Conservation (phyloP, 1,140 invertebrate genomes). For the Trichogramma pretiosum region DNA sequence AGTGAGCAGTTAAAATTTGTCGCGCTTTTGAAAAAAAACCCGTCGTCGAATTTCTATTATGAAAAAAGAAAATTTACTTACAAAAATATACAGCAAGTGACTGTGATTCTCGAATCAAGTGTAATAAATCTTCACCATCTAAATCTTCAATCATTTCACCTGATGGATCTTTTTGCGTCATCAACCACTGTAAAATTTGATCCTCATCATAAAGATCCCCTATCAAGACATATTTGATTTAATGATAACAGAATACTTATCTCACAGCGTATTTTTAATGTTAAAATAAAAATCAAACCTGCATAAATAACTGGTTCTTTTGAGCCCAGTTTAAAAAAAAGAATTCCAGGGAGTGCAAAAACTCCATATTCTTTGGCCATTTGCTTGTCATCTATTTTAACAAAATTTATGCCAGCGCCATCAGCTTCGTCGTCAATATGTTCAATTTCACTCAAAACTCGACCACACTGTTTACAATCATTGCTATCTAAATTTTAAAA, state of each 20-base stretch:
- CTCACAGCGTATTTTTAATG: neutral
- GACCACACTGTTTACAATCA: slow-evolving; percentile 87
- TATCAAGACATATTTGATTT: too few species aligned
- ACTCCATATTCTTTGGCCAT: slow-evolving; percentile 81
- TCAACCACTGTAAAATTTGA: slow-evolving; percentile 78
- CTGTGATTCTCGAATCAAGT: slow-evolving; percentile 71
- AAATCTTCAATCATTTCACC: slow-evolving; percentile 84
- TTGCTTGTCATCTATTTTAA: slow-evolving; percentile 81
- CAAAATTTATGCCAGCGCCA: slow-evolving; percentile 85
- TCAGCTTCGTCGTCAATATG: slow-evolving; percentile 91
- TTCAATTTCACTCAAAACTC: slow-evolving; percentile 80
- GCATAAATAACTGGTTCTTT: slow-evolving; percentile 91
- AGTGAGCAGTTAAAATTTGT: too few species aligned
- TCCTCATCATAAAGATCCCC: slow-evolving; percentile 85
- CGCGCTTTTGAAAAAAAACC: too few species aligned
- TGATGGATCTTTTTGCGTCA: slow-evolving; percentile 83
- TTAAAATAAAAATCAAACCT: slow-evolving; percentile 50
- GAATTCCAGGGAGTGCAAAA: slow-evolving; percentile 77
- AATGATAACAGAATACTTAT: neutral
- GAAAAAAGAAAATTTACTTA: slow-evolving; percentile 63
- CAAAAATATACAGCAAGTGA: slow-evolving; percentile 87
- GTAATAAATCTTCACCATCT: slow-evolving; percentile 71
- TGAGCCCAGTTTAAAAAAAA: slow-evolving; percentile 80
- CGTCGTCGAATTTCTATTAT: neutral
- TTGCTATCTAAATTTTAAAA: slow-evolving; percentile 66